phyloP scores from a whole-genome alignment of 2,113 vertebrate species.

The Otis tarda region DNA sequence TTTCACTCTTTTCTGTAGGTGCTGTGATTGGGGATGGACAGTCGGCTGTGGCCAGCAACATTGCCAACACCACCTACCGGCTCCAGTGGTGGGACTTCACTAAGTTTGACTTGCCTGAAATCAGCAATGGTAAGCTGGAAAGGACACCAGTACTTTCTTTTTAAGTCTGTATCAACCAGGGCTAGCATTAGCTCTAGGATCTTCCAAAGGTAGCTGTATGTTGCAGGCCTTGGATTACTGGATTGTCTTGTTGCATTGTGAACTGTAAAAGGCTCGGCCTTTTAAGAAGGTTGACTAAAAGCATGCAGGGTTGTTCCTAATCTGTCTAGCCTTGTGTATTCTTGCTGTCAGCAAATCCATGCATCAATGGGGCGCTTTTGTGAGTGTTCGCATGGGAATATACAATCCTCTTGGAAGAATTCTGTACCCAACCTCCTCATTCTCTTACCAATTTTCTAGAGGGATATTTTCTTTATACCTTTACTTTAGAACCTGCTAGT shows the following conservation, averaged over 20 bases:
- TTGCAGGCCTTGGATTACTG: not conserved
- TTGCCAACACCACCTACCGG: conserved; percentile 96
- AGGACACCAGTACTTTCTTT: not conserved
- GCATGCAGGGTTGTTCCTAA: not conserved
- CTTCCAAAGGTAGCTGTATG: not conserved
- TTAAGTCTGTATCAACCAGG: not conserved
- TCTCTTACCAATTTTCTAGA: not conserved
- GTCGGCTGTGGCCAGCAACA: conserved; percentile 98
- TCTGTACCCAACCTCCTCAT: not conserved
- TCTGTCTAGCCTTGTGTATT: not conserved
- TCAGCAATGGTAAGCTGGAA: conserved; percentile 91
- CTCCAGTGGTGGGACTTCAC: conserved; percentile 99
- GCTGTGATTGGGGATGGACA: conserved; percentile 97
- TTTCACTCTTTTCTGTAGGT: conserved; percentile 70
- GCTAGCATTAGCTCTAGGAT: not conserved
- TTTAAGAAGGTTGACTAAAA: not conserved
- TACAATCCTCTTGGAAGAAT: not conserved
- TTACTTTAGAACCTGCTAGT: not conserved
- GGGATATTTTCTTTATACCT: not conserved
- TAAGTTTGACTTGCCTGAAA: conserved; percentile 97
- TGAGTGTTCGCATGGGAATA: not conserved
- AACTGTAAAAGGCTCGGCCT: not conserved
- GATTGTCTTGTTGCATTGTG: not conserved
- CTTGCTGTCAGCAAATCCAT: not conserved
- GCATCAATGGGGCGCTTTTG: not conserved